These are phyloP conservation scores for Celastrina argiolus DNA, from an alignment of 2,888 invertebrate genomes.

Conservation along the genomic window DNA sequence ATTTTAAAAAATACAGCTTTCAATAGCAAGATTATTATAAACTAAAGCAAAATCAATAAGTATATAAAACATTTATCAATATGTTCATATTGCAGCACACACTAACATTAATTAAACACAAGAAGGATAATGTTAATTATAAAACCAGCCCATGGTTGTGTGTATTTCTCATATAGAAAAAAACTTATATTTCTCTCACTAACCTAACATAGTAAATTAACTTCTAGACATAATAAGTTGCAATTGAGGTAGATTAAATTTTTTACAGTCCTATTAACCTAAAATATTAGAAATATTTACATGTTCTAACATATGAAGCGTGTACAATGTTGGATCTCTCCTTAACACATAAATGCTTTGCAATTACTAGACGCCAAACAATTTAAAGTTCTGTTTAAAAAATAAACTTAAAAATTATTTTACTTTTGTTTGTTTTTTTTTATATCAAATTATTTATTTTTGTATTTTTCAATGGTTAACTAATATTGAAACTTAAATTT, in stretches of 20 bases:
- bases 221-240: constrained; percentile 72
- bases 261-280: constrained; percentile 78
- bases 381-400: constrained; percentile 28
- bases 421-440: constrained; percentile 10
- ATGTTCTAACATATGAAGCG: constrained; percentile 62
- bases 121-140: constrained; percentile 40
- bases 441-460: constrained; percentile 4
- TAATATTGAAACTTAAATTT: constrained; percentile 11
- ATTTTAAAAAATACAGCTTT: constrained; percentile 22
- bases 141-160: constrained; percentile 47
- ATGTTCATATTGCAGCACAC: constrained; percentile 67
- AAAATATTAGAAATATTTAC: constrained; percentile 74
- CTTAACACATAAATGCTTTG: constrained; percentile 43
- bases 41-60: constrained; percentile 56
- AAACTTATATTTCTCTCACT: constrained; percentile 55
- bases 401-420: constrained; percentile 16
- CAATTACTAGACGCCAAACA: constrained; percentile 39
- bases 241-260: constrained; percentile 76
- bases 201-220: constrained; percentile 70
- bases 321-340: constrained; percentile 63
- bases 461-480: constrained; percentile 9
- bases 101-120: constrained; percentile 55
- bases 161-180: constrained; percentile 60
- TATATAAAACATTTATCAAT: constrained; percentile 46
- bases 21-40: constrained; percentile 28